These are phyloP conservation scores for Argyrosomus japonicus DNA, from an alignment of 2,113 vertebrate species.

Conservation along the genomic window DNA sequence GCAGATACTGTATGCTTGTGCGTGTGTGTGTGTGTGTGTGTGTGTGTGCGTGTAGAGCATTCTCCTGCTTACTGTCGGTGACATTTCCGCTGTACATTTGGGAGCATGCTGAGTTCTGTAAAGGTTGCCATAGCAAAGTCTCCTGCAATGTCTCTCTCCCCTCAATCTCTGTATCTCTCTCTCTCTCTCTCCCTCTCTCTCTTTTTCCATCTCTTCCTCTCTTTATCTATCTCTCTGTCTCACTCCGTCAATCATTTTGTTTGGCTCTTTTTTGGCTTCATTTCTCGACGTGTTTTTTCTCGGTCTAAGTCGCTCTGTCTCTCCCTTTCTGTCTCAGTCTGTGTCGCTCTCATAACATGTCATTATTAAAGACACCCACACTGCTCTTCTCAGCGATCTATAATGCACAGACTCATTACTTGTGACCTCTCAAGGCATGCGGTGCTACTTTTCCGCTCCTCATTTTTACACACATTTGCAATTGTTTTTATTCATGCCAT, in stretches of 20 bases:
- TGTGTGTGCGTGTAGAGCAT: constrained; percentile 34
- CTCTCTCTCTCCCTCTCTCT: constrained; percentile 19
- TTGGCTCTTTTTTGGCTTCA: constrained; percentile 24
- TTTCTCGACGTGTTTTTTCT: neutral
- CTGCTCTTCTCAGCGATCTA: constrained; percentile 30
- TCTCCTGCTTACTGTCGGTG: constrained; percentile 55
- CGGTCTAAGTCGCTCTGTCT: neutral
- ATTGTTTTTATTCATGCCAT: neutral
- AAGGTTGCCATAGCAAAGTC: constrained; percentile 70
- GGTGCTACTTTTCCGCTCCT: neutral
- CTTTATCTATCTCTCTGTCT: constrained; percentile 21
- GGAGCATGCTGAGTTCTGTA: constrained; percentile 67
- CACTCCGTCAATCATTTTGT: constrained; percentile 43
- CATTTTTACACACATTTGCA: neutral
- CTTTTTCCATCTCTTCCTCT: constrained; percentile 2
- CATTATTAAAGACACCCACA: constrained; percentile 69
- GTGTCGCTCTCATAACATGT: constrained; percentile 20
- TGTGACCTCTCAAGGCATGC: constrained; percentile 43
- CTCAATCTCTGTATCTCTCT: neutral
- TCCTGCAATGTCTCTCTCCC: constrained; percentile 29
- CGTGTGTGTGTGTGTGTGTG: constrained; percentile 27
- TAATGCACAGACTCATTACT: constrained; percentile 44
- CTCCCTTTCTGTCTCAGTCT: neutral
- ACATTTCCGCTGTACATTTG: constrained; percentile 73
- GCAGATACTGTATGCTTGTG: constrained; percentile 41